Conservation (phyloP, 2,888 invertebrate species). For the Cepaea hortensis region DNA sequence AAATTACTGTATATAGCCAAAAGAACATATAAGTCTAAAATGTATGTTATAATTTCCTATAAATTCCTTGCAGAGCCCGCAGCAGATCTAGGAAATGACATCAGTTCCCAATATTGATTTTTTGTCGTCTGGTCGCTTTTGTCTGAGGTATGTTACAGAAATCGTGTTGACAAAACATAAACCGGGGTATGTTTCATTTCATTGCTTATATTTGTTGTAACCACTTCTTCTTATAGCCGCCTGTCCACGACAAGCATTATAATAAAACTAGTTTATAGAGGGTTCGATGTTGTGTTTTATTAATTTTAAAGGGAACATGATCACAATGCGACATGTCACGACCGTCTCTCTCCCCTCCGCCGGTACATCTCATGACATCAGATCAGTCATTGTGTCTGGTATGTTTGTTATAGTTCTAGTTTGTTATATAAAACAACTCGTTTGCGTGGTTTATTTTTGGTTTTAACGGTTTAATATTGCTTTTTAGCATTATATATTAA, state of each 20-base stretch:
- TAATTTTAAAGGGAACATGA: neutral
- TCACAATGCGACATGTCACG: neutral
- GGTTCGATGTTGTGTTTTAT: neutral
- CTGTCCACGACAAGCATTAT: neutral
- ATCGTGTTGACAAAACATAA: neutral
- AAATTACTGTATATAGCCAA: no score
- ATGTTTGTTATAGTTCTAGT: neutral
- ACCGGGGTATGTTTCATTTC: slow-evolving; percentile 11
- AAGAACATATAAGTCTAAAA: neutral
- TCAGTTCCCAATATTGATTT: slow-evolving; percentile 47
- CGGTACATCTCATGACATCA: neutral
- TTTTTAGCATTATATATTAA: no score
- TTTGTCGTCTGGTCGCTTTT: slow-evolving; percentile 46
- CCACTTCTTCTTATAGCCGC: neutral
- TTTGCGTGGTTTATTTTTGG: neutral
- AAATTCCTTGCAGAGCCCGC: slow-evolving; percentile 11
- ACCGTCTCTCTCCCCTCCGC: slow-evolving; percentile 2
- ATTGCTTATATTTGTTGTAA: neutral
- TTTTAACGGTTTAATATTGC: no score
- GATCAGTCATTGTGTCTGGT: slow-evolving; percentile 11
- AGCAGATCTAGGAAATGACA: slow-evolving; percentile 39
- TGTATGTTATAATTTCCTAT: neutral
- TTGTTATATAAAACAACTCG: neutral
- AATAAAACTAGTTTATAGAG: no score
- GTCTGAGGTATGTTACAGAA: slow-evolving; percentile 16